Conservation (phyloP, 2,113 vertebrate genomes). For the Arizona elegans region DNA sequence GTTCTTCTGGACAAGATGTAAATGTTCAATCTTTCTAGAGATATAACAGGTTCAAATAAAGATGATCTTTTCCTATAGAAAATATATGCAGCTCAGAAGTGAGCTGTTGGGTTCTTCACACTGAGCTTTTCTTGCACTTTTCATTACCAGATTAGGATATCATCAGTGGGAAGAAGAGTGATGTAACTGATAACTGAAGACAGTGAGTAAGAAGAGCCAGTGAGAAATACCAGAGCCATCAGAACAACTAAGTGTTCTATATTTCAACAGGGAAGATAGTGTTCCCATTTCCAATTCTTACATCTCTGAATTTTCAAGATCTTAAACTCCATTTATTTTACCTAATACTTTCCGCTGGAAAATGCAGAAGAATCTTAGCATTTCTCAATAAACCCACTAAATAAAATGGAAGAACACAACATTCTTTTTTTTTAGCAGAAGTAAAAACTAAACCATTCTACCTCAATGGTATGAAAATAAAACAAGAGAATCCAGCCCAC, state of each 20-base stretch:
- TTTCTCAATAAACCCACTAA: neutral
- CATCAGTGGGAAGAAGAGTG: neutral
- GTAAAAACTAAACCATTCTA: neutral
- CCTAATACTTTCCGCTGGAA: neutral
- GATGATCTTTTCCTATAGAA: neutral
- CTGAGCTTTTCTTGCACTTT: neutral
- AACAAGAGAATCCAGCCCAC: neutral
- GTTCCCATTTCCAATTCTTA: neutral
- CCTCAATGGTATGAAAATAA: neutral
- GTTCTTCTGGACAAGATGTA: neutral
- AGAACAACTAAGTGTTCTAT: neutral
- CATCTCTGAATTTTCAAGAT: neutral
- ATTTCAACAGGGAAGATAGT: neutral
- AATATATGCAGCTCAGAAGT: neutral
- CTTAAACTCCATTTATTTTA: neutral
- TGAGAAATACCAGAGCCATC: neutral
- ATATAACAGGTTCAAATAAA: neutral
- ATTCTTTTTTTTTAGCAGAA: neutral
- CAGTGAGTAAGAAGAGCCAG: neutral
- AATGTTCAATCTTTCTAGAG: neutral
- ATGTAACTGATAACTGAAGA: too few species aligned
- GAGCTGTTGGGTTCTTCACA: neutral
- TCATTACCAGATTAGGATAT: neutral
- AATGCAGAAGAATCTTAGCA: neutral
- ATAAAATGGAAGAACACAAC: neutral